Conservation (phyloP, 1,140 invertebrate genomes). For the Dendrolimus punctatus region DNA sequence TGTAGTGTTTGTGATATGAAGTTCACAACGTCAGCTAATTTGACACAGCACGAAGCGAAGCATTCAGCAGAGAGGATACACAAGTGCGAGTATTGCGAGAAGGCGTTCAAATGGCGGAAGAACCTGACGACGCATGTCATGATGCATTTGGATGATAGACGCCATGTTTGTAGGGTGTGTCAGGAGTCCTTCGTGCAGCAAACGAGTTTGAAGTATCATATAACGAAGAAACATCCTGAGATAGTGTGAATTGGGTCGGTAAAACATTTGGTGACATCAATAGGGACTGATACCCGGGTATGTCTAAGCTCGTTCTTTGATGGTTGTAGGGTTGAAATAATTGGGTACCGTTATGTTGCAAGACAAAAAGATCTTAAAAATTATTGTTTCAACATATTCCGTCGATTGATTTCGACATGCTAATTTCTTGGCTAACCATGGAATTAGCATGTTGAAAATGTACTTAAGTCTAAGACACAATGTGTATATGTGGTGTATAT, state of each 20-base stretch:
- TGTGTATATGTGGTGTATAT: too few relatives aligned
- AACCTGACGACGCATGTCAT: constrained; percentile 36
- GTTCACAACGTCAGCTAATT: constrained; percentile 1
- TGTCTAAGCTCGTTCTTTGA: too few relatives aligned
- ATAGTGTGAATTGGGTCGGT: not conserved
- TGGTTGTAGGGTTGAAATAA: too few relatives aligned
- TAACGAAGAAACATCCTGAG: constrained; percentile 2
- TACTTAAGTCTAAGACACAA: too few relatives aligned
- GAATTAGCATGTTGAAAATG: too few relatives aligned
- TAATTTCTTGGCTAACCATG: too few relatives aligned
- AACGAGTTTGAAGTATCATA: constrained; percentile 7
- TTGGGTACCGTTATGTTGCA: too few relatives aligned
- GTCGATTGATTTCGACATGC: too few relatives aligned
- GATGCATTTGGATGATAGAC: constrained; percentile 69
- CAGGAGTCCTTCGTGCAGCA: constrained; percentile 4
- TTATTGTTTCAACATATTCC: too few relatives aligned
- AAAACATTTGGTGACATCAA: too few relatives aligned
- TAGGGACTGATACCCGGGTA: too few relatives aligned
- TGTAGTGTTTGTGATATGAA: constrained; percentile 5
- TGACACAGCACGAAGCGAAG: constrained; percentile 11
- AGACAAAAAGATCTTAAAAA: too few relatives aligned
- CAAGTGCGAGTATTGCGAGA: constrained; percentile 58
- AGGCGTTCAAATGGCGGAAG: constrained; percentile 35
- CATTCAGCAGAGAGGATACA: constrained; percentile 1
- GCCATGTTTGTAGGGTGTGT: constrained; percentile 4